Evolutionary conservation across 2,888 invertebrate genomes (phyloP), one percentile per base, ranked within the genome.

Genomic region (Meliscaeva auricollis): DNA sequence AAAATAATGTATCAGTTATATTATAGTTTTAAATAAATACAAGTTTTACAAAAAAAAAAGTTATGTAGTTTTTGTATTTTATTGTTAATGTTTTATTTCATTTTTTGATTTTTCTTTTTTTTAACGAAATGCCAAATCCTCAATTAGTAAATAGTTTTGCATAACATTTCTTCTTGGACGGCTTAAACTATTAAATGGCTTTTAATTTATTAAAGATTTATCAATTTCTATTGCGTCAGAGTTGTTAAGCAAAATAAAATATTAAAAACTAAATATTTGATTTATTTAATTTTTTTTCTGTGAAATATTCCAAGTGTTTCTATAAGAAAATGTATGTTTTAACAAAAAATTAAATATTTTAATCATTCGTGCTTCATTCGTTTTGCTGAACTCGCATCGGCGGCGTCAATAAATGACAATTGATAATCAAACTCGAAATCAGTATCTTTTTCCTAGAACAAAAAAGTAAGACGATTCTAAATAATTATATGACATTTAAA

Each of bases 361-460:
- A 88, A 89, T 91, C 90, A 91, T 90, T 91, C 91, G 77, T 90
- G 91, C 81, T 91, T 91, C 85, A 91, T 88, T 32, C 91, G 91
- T 70, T 91, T 91, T 17, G 90, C 88, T 30, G 78, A 54, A 74
- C 73, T 87, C 17, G 74, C 44, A 35, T 83, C 88, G 11, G 89
- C 88, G 50, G 89, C 88, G 50, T 89, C 89, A 52, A 91, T 91
- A 77, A 90, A 91, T 60, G 91, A 91, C 78, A 92, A 88, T 87
- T 92, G 92, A 87, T 91, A 92, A 74, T 90, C 90, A 82, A 91
- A 91, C 74, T 91, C 91, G 80, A 91, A 90, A 75, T 92, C 91
- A 77, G 90, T 89, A 66, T 91, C 91, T 78, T 91, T 91, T 88
- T 91, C 89, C 89, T 90, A 81, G 5, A 88, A 87, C 15, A 13